phyloP scores from a whole-genome alignment of 1,140 invertebrate genomes.

The Lordiphosa collinella region DNA sequence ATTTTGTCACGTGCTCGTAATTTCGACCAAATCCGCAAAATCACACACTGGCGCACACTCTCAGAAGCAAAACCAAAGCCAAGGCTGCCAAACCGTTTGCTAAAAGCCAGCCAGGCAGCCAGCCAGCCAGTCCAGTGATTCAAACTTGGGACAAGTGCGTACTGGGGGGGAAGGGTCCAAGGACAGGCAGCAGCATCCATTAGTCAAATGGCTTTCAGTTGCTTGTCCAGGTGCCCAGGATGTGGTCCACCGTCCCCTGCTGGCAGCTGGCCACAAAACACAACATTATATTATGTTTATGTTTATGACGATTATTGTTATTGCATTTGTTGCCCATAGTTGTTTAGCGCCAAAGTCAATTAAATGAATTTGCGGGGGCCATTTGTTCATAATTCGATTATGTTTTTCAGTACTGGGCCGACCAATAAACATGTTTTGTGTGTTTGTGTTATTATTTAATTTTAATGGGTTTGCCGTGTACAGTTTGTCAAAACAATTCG shows the following conservation, averaged over 20 bases:
- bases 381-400: slow-evolving; percentile 66
- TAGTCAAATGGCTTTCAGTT: slow-evolving; percentile 70
- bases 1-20: slow-evolving; percentile 75
- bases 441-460: slow-evolving; percentile 40
- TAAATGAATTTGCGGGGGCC: slow-evolving; percentile 56
- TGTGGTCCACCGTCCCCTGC: neutral
- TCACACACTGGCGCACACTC: slow-evolving; percentile 46
- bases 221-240: slow-evolving; percentile 38
- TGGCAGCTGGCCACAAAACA: slow-evolving; percentile 16
- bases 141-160: slow-evolving; percentile 8
- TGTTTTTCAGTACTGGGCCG: slow-evolving; percentile 7
- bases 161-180: neutral
- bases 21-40: slow-evolving; percentile 67
- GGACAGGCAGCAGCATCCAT: slow-evolving; percentile 47
- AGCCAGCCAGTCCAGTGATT: slow-evolving; percentile 19
- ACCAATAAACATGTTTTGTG: slow-evolving; percentile 24
- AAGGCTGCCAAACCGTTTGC: slow-evolving; percentile 42
- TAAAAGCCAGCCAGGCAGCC: slow-evolving; percentile 42
- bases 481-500: slow-evolving; percentile 21
- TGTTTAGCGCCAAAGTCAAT: slow-evolving; percentile 60
- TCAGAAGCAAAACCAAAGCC: slow-evolving; percentile 48
- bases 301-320: slow-evolving; percentile 73
- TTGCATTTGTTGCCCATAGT: slow-evolving; percentile 44
- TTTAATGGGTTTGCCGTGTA: slow-evolving; percentile 31
- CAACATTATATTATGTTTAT: slow-evolving; percentile 43